phyloP scores from a whole-genome alignment of 2,113 vertebrate genomes.

The Otus sunia region DNA sequence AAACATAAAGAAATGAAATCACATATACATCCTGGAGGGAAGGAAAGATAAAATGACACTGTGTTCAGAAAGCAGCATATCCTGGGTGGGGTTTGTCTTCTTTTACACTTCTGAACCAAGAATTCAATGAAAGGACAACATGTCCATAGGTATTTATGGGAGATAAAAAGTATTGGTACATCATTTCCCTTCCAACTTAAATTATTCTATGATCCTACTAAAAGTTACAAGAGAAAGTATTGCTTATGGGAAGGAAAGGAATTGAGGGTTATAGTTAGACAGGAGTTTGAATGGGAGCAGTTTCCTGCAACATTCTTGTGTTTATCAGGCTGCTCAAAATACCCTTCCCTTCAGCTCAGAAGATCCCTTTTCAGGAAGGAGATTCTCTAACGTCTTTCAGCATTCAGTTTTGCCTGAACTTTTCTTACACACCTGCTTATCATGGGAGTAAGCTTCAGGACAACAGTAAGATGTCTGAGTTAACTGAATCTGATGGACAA shows the following conservation, averaged over 20 bases:
- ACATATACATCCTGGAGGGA: neutral
- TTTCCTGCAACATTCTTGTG: neutral
- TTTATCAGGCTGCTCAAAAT: constrained; percentile 1
- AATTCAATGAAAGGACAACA: neutral
- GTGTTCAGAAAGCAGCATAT: neutral
- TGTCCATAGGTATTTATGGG: neutral
- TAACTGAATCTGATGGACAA: neutral
- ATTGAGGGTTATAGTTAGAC: neutral
- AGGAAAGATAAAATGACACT: neutral
- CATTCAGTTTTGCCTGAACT: neutral
- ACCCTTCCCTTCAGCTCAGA: neutral
- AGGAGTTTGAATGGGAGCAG: neutral
- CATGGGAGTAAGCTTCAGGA: neutral
- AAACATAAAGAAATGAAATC: neutral
- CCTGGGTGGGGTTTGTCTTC: neutral
- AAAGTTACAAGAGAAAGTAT: neutral
- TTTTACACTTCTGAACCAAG: neutral
- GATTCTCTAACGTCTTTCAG: neutral
- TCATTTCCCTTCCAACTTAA: neutral
- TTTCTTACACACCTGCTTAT: neutral
- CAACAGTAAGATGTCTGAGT: neutral
- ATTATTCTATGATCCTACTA: neutral
- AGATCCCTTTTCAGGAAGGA: neutral
- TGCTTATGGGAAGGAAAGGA: neutral
- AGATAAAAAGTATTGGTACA: neutral